A percentile compares a stretch with the other conserved stretches of the same genome.
Conservation (phyloP, 2,888 invertebrate genomes). For the Thecocarcelia acutangulata region DNA sequence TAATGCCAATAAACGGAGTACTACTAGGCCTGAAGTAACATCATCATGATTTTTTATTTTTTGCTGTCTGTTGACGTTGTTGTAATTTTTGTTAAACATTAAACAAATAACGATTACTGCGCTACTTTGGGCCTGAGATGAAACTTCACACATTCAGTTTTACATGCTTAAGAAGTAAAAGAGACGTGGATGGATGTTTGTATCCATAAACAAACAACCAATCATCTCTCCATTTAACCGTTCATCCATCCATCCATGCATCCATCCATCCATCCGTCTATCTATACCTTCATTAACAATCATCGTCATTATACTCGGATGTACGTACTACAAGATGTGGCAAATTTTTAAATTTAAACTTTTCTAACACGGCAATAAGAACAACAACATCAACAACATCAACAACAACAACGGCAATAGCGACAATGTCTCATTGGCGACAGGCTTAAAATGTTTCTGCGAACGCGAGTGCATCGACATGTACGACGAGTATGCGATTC, state of each 20-base stretch:
- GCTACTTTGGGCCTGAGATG: slow-evolving; percentile 45
- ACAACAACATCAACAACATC: neutral
- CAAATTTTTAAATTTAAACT: slow-evolving; percentile 38
- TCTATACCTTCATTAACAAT: slow-evolving; percentile 26
- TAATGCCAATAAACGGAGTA: slow-evolving; percentile 28
- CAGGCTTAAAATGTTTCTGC: neutral
- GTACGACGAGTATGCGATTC: neutral
- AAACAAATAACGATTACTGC: slow-evolving; percentile 62
- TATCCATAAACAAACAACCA: slow-evolving; percentile 20
- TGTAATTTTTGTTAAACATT: slow-evolving; percentile 46
- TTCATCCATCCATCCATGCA: slow-evolving; percentile 22
- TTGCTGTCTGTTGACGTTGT: slow-evolving; percentile 4
- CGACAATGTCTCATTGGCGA: neutral
- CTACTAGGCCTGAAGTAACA: slow-evolving; percentile 4
- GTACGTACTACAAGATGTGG: slow-evolving; percentile 11
- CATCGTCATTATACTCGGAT: slow-evolving; percentile 22
- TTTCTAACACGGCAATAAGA: slow-evolving; percentile 23
- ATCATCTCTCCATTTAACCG: slow-evolving; percentile 26
- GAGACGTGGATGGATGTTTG: neutral
- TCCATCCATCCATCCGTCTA: slow-evolving; percentile 30
- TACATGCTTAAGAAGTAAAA: too few species aligned
- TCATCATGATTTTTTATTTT: slow-evolving; percentile 15
- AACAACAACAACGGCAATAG: neutral
- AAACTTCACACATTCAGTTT: slow-evolving; percentile 16
- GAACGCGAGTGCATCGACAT: neutral